phyloP scores from a whole-genome alignment of 2,113 vertebrate species.

The Dendropsophus ebraccatus region DNA sequence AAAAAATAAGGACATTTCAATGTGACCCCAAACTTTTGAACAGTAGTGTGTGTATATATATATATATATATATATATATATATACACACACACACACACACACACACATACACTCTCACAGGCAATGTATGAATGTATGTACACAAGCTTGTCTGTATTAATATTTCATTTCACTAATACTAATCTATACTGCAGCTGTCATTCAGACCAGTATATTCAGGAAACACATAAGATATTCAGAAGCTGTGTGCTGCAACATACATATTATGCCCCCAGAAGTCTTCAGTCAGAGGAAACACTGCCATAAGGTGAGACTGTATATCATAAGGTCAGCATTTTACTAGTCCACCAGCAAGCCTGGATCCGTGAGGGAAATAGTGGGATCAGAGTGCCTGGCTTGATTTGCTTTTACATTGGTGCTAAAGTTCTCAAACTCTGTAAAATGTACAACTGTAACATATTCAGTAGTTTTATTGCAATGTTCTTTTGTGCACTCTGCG shows the following conservation, averaged over 20 bases:
- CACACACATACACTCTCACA: too few relatives aligned
- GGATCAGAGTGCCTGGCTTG: slow-evolving; percentile 50
- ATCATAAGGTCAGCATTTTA: slow-evolving; percentile 50
- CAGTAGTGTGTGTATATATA: too few relatives aligned
- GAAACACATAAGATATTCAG: slow-evolving; percentile 30
- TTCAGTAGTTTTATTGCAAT: slow-evolving; percentile 55
- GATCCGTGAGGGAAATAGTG: slow-evolving; percentile 31
- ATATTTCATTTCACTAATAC: neutral
- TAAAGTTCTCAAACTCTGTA: slow-evolving; percentile 52
- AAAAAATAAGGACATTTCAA: too few relatives aligned
- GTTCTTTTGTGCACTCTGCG: slow-evolving; percentile 52
- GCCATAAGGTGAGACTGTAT: slow-evolving; percentile 24
- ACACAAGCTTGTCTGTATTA: neutral
- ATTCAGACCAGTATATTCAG: neutral
- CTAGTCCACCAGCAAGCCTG: slow-evolving; percentile 28
- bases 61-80: too few relatives aligned
- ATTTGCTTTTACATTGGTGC: slow-evolving; percentile 53
- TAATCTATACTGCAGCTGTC: neutral
- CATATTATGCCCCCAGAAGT: slow-evolving; percentile 13
- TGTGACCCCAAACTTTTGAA: too few relatives aligned
- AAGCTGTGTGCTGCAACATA: neutral
- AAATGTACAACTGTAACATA: slow-evolving; percentile 57
- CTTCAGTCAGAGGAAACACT: slow-evolving; percentile 23
- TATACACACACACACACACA: too few relatives aligned
- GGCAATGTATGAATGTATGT: too few relatives aligned